These are phyloP conservation scores for Hypomesus transpacificus DNA, from an alignment of 2,113 vertebrate genomes.

Conservation along the genomic window DNA sequence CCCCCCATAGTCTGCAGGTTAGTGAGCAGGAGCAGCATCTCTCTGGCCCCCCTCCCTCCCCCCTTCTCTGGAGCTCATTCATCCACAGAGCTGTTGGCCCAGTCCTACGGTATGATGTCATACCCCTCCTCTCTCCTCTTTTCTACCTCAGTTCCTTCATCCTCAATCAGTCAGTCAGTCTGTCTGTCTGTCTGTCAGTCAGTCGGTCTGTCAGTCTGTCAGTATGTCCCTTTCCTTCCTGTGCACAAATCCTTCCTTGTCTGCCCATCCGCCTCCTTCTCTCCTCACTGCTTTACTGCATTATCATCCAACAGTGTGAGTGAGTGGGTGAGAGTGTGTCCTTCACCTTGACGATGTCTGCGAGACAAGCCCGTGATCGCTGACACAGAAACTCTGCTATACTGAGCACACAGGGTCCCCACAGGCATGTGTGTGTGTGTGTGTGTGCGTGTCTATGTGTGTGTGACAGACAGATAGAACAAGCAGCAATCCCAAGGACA, in stretches of 20 bases:
- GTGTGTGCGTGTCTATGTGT: background rate
- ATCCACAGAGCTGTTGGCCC: no score
- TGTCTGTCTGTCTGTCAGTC: no score
- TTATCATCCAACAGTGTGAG: background rate
- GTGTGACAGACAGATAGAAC: background rate
- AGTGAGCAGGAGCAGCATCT: no score
- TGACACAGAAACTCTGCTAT: conserved; percentile 9
- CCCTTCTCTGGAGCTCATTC: no score
- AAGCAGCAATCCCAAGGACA: background rate
- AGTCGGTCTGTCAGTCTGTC: no score
- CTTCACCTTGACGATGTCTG: conserved; percentile 34
- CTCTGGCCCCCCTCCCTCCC: no score
- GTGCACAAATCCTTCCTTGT: background rate
- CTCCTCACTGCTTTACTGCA: background rate
- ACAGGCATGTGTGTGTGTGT: background rate
- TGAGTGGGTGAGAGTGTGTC: conserved; percentile 13
- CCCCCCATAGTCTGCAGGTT: no score
- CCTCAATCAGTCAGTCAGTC: no score
- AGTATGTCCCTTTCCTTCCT: background rate
- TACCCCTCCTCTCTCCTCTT: no score
- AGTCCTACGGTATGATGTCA: no score
- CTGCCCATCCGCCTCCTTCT: background rate
- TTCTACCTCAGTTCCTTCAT: no score
- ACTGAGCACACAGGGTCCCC: conserved; percentile 8
- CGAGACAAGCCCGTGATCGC: conserved; percentile 22